Percentiles rank a stretch among this genome's conserved stretches.
Conservation (phyloP, 2,888 invertebrate genomes). For the Corythucha ciliata region DNA sequence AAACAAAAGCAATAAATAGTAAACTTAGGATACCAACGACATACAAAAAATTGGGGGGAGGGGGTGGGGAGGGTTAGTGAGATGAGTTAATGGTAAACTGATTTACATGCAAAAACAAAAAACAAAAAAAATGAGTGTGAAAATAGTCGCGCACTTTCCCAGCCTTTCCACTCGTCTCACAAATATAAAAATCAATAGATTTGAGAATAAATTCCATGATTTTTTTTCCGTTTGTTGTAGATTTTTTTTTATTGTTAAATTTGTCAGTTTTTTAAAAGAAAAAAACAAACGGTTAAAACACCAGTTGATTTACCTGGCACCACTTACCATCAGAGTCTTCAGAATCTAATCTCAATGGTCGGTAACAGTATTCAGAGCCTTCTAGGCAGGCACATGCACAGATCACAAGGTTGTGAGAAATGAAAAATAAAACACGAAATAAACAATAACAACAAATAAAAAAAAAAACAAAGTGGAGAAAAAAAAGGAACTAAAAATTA, state of each 20-base stretch:
- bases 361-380: constrained; percentile 36
- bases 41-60: too few species aligned
- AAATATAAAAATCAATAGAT: not conserved
- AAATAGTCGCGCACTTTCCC: not conserved
- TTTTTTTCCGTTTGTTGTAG: not conserved
- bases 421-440: constrained; percentile 20
- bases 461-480: constrained; percentile 14
- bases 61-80: constrained; percentile 13
- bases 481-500: too few species aligned
- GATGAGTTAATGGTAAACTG: constrained; percentile 20
- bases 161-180: constrained; percentile 25
- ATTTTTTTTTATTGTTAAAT: too few species aligned
- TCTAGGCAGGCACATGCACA: constrained; percentile 35
- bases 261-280: constrained; percentile 3
- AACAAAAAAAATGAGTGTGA: constrained; percentile 13
- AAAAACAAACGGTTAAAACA: not conserved
- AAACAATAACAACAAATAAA: constrained; percentile 19
- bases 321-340: constrained; percentile 36
- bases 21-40: constrained; percentile 25
- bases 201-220: not conserved
- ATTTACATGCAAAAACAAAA: constrained; percentile 21
- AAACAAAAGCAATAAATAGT: not conserved
- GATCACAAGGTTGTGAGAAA: constrained; percentile 22
- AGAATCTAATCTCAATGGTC: constrained; percentile 34
- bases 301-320: constrained; percentile 8